Percentiles rank a stretch among this genome's conserved stretches.
phyloP scores from a whole-genome alignment of 1,140 invertebrate species.

The Araneus ventricosus region DNA sequence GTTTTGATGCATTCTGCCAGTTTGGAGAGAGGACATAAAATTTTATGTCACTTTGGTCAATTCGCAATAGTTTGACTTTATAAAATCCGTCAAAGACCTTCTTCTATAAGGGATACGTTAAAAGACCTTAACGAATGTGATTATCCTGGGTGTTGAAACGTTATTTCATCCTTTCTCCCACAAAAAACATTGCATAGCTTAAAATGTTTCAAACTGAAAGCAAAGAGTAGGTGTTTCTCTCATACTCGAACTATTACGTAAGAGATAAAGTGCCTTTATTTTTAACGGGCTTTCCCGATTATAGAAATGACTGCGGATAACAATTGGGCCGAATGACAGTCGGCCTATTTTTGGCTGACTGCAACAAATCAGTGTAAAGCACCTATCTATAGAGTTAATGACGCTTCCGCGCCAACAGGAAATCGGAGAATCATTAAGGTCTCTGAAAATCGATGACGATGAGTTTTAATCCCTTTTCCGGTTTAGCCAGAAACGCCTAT shows the following conservation, averaged over 20 bases:
- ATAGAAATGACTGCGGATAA: background rate
- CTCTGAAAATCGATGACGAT: conserved; percentile 23
- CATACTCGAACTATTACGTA: background rate
- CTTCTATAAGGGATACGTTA: too few relatives aligned
- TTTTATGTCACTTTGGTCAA: too few relatives aligned
- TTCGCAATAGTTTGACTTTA: too few relatives aligned
- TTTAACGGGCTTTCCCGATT: background rate
- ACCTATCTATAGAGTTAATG: conserved; percentile 48
- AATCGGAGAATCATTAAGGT: conserved; percentile 65
- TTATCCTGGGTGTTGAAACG: too few relatives aligned
- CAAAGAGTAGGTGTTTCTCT: background rate
- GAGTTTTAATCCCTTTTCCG: conserved; percentile 53
- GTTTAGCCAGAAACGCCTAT: background rate
- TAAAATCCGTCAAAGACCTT: too few relatives aligned
- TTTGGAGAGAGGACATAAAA: too few relatives aligned
- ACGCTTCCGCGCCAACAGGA: conserved; percentile 30
- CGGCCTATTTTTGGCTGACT: conserved; percentile 54
- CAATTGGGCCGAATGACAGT: background rate
- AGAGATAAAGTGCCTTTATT: background rate
- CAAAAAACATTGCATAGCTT: too few relatives aligned
- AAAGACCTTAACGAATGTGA: too few relatives aligned
- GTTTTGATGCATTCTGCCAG: too few relatives aligned
- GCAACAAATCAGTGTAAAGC: conserved; percentile 56
- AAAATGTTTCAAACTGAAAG: background rate
- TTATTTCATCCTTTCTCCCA: too few relatives aligned